Percentiles rank a stretch among this genome's conserved stretches.
Evolutionary conservation across 2,113 vertebrate species (phyloP).

Genomic region (Zosterops lateralis): DNA sequence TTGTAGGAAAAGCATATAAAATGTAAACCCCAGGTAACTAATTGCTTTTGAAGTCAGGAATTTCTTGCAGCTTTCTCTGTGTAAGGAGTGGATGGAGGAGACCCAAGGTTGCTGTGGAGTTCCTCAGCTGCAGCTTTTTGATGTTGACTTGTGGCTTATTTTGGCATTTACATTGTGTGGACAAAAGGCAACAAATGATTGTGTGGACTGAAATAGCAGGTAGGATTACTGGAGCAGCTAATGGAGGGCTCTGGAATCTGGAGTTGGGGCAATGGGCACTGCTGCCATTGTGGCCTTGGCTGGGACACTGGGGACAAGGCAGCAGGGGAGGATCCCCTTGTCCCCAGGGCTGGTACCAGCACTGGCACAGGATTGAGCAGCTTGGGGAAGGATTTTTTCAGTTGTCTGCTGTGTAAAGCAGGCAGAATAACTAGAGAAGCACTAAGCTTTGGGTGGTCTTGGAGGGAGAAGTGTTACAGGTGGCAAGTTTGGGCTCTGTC

Average conservation of each 20-base stretch:
- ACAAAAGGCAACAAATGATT: constrained; percentile 12
- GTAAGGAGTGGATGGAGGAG: background rate
- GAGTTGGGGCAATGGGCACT: background rate
- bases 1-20: background rate
- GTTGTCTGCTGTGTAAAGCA: background rate
- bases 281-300: background rate
- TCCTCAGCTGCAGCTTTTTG: background rate
- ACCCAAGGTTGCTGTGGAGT: background rate
- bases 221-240: constrained; percentile 17
- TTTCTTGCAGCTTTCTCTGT: background rate
- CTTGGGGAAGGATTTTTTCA: background rate
- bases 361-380: background rate
- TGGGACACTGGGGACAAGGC: background rate
- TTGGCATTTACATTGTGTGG: background rate
- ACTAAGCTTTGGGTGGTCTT: background rate
- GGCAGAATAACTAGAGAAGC: background rate
- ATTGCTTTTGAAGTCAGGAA: background rate
- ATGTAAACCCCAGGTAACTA: background rate
- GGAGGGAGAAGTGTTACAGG: background rate
- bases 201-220: constrained; percentile 14
- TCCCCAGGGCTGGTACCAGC: background rate
- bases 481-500: background rate
- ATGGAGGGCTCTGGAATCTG: background rate
- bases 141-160: background rate
- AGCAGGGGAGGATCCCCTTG: background rate